Evolutionary conservation across 2,888 invertebrate genomes (phyloP), one percentile per base, ranked within the genome.

Genomic region (Lycophotia porphyrea): DNA sequence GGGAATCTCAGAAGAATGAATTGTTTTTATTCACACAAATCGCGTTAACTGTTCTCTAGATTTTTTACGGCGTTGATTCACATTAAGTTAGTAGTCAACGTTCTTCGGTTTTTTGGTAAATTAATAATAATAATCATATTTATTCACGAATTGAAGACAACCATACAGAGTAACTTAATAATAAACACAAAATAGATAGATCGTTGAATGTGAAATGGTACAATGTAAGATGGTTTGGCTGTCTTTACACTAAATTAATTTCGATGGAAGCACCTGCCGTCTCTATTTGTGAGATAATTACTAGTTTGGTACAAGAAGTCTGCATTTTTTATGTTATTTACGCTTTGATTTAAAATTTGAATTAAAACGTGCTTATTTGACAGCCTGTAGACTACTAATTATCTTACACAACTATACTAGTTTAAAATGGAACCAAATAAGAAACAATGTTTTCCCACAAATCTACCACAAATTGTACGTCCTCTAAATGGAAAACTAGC

Each of bases 21-120:
- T 85, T 78, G 78, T 85, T 85, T 78, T 87, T 86, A 74, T 85
- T 87, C 78, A 69, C 78, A 80, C 42, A 69, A 77, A 81, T 77
- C 49, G 47, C 78, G 64, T 64, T 75, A 85, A 83, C 87, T 87
- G 87, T 86, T 85, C 77, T 71, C 69, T 74, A 27, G 78, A 79
- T 78, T 85, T 78, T 86, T 77, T 79, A 77, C 72, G 74, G 55
- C 36, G 60, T 64, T 72, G 61, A 74, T 64, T 80, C 76, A 77
- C 67, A 58, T 69, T 58, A 68, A 70, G 65, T 75, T 71, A 24
- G 42, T 68, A 67, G 73, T 69, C 64, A 74, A 31, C 39, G 42
- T 34, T 76, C 63, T 75, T 74, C 2, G 8, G 24, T 78, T 78
- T 72, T 81, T 73, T 49, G 15, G 73, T 44, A 65, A 80, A 73